Percentiles rank a stretch among this genome's conserved stretches.
These are phyloP conservation scores for Seriola dumerili DNA, from an alignment of 2,113 vertebrate species.

Conservation along the genomic window DNA sequence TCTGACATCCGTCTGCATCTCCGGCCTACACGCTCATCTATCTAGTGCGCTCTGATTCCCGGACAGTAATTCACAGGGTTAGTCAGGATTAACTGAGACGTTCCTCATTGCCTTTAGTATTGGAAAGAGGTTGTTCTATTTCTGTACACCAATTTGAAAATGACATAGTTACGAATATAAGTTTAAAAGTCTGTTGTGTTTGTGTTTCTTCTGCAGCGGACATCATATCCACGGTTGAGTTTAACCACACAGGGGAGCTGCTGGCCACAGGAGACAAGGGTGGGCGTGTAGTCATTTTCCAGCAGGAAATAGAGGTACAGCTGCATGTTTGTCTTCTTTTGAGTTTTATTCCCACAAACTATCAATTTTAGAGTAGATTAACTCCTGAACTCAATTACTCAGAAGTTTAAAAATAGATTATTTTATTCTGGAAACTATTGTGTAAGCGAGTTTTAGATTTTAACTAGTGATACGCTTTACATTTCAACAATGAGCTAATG, in stretches of 20 bases:
- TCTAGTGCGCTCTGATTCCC: slow-evolving; percentile 19
- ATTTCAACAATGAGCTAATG: too few relatives aligned
- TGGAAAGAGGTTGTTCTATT: not conserved
- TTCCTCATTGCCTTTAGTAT: slow-evolving; percentile 5
- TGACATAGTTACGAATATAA: not conserved
- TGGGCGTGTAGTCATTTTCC: slow-evolving; percentile 98
- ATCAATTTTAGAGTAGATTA: not conserved
- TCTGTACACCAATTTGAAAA: slow-evolving; percentile 3
- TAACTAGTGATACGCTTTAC: not conserved
- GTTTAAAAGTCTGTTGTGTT: slow-evolving; percentile 27
- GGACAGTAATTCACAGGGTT: not conserved
- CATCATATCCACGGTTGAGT: slow-evolving; percentile 99
- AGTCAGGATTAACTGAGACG: slow-evolving; percentile 11
- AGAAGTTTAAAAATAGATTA: not conserved
- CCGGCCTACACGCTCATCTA: not conserved
- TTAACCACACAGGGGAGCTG: slow-evolving; percentile 99
- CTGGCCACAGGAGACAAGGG: slow-evolving; percentile 99
- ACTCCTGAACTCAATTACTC: not conserved
- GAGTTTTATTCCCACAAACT: not conserved
- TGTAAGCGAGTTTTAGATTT: not conserved
- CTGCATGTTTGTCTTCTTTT: slow-evolving; percentile 1
- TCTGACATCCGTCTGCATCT: slow-evolving; percentile 35
- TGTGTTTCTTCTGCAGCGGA: slow-evolving; percentile 87
- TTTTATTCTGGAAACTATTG: not conserved
- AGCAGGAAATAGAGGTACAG: slow-evolving; percentile 96